These are phyloP conservation scores for Phyllopteryx taeniolatus DNA, from an alignment of 2,113 vertebrate species.

Conservation along the genomic window DNA sequence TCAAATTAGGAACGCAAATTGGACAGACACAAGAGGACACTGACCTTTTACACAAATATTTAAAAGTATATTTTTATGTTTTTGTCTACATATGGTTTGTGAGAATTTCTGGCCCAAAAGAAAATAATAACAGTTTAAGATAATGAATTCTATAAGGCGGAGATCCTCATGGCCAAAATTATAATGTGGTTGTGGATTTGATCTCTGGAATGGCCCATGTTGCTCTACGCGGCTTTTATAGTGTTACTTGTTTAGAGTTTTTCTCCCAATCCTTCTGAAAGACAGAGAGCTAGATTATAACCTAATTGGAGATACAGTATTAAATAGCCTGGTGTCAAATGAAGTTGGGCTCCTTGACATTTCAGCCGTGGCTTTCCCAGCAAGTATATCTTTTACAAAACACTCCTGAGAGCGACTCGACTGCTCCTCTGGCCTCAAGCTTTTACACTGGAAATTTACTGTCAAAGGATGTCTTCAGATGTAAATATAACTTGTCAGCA, in stretches of 20 bases:
- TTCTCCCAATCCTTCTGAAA: neutral
- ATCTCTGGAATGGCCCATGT: neutral
- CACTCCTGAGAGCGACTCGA: conserved; percentile 10
- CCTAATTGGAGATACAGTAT: neutral
- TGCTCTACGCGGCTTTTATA: neutral
- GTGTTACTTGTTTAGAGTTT: neutral
- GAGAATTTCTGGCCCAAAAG: neutral
- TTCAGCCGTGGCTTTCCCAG: conserved; percentile 14
- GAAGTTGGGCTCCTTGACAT: conserved; percentile 9
- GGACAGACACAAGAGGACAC: neutral
- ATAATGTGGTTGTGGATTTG: no score
- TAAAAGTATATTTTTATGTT: neutral
- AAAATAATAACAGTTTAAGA: neutral
- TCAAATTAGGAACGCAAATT: neutral
- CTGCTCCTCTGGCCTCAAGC: conserved; percentile 9
- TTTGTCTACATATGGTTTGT: neutral
- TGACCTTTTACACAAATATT: neutral
- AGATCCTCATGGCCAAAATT: no score
- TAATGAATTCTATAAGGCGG: neutral
- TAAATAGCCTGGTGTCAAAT: neutral
- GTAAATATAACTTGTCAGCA: neutral
- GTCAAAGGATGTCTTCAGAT: conserved; percentile 9
- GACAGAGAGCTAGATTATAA: neutral
- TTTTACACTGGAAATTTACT: conserved; percentile 21
- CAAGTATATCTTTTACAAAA: conserved; percentile 9